These are phyloP conservation scores for Scopus umbretta DNA, from an alignment of 2,113 vertebrate species.

Conservation along the genomic window DNA sequence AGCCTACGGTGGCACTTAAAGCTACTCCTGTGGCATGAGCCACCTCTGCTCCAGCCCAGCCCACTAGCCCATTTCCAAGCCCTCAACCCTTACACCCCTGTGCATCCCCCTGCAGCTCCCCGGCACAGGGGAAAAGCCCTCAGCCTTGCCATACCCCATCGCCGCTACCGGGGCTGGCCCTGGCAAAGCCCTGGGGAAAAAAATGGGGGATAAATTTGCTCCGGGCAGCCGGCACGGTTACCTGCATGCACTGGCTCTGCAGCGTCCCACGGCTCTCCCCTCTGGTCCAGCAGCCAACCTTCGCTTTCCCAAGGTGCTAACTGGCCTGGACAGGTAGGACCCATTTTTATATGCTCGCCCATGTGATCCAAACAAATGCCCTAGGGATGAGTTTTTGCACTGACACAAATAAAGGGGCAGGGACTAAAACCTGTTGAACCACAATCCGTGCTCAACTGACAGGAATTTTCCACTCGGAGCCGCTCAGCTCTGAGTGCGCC, in stretches of 20 bases:
- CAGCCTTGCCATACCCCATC: rapidly evolving
- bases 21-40: rapidly evolving
- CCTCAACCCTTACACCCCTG: too few species aligned
- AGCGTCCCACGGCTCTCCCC: neutral
- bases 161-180: rapidly evolving
- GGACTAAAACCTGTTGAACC: constrained; percentile 64
- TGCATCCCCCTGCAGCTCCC: neutral
- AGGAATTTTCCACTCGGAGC: constrained; percentile 67
- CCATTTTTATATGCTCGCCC: constrained; percentile 52
- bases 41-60: rapidly evolving
- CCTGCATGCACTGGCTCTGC: neutral
- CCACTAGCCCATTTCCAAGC: neutral
- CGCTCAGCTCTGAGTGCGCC: neutral
- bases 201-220: rapidly evolving
- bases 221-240: neutral
- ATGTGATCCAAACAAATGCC: constrained; percentile 67
- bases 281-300: neutral
- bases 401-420: constrained; percentile 1
- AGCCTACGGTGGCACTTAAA: rapidly evolving
- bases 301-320: neutral
- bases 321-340: neutral
- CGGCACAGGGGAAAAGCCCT: rapidly evolving
- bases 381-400: constrained; percentile 60
- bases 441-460: neutral
- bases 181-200: rapidly evolving